phyloP scores from a whole-genome alignment of 92 coral and sea anemone species.

The Umimayanthus kanabou region DNA sequence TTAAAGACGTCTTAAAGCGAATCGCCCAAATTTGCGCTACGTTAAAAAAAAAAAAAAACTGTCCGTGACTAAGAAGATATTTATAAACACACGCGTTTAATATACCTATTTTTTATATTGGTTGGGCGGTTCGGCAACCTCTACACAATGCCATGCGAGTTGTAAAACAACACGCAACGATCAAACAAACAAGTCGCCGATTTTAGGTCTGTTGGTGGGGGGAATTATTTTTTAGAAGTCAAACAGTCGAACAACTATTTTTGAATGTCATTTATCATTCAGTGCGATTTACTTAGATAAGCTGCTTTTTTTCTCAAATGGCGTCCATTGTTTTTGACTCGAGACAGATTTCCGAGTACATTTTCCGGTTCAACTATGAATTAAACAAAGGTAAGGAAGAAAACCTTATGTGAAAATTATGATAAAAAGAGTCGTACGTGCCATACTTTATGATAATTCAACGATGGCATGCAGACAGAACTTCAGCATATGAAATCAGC shows the following conservation, averaged over 20 bases:
- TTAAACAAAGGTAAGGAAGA: neutral
- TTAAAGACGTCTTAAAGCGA: neutral
- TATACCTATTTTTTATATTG: neutral
- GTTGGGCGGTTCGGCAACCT: conserved; percentile 10
- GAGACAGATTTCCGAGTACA: neutral
- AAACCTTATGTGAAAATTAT: neutral
- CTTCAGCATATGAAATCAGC: neutral
- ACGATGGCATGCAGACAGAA: neutral
- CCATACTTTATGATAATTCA: no score
- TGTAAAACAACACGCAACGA: conserved; percentile 9
- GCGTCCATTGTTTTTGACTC: neutral
- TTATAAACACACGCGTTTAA: conserved; percentile 5
- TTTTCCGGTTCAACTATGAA: neutral
- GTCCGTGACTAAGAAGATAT: neutral
- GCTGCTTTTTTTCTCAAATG: neutral
- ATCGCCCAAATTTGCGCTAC: neutral
- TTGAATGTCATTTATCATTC: neutral
- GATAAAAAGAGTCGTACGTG: neutral
- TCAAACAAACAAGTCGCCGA: neutral
- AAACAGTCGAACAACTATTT: no score
- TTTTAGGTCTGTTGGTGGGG: neutral
- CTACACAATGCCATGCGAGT: neutral
- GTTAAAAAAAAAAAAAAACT: neutral
- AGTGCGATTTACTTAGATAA: neutral
- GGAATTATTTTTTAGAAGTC: neutral